Percentiles rank a stretch among this genome's conserved stretches.
Conservation (phyloP, 2,888 invertebrate genomes). For the Cephonodes hylas region DNA sequence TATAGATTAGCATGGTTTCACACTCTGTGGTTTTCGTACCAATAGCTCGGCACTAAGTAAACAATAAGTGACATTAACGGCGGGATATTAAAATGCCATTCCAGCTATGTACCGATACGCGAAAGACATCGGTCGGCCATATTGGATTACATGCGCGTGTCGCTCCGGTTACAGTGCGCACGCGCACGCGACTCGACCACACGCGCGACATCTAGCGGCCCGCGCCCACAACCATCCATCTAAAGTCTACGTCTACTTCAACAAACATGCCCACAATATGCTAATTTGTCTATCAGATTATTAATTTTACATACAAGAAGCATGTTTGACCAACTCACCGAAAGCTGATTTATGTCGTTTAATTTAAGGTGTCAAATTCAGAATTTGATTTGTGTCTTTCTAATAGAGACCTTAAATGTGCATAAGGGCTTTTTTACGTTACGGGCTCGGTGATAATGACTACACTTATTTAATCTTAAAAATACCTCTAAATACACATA, state of each 20-base stretch:
- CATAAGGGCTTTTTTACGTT: no score
- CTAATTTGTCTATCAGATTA: slow-evolving; percentile 36
- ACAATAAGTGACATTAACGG: slow-evolving; percentile 76
- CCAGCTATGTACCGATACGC: slow-evolving; percentile 72
- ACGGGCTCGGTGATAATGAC: no score
- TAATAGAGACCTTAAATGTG: no score
- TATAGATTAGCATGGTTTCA: slow-evolving; percentile 15
- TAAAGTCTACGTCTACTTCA: slow-evolving; percentile 38
- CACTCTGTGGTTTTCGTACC: slow-evolving; percentile 52
- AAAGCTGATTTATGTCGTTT: not conserved
- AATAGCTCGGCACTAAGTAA: slow-evolving; percentile 62
- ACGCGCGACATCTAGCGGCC: slow-evolving; percentile 73
- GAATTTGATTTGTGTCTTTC: no score
- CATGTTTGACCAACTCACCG: not conserved
- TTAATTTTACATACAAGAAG: slow-evolving; percentile 14
- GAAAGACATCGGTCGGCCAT: slow-evolving; percentile 68
- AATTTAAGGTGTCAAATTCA: no score
- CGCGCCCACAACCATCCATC: slow-evolving; percentile 48
- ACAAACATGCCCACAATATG: slow-evolving; percentile 37
- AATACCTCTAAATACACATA: no score
- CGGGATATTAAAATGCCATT: slow-evolving; percentile 77
- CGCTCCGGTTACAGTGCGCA: slow-evolving; percentile 77
- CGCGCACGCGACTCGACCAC: slow-evolving; percentile 80
- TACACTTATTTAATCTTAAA: no score
- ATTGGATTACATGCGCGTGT: slow-evolving; percentile 79